Evolutionary conservation across 2,113 vertebrate species (phyloP), one percentile per base, ranked within the genome.

Genomic region (Sceloporus tristichus): DNA sequence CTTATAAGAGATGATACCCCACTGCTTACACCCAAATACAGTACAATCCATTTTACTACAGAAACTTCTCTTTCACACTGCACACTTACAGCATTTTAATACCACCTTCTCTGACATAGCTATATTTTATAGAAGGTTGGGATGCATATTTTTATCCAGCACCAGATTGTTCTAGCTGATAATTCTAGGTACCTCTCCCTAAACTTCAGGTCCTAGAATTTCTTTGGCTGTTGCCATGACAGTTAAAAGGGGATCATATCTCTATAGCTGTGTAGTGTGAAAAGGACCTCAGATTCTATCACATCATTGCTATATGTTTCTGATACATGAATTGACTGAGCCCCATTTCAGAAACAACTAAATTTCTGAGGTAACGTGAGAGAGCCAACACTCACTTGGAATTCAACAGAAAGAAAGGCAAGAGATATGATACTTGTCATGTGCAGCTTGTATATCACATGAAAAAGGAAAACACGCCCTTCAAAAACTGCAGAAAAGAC

Each of bases 361-460:
- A 73, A 27, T 59, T 19, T 21, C 14, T 40, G 27, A 34, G 29
- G 19, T 54, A 48, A 2, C 73, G 48, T 14, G 13, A 59, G 56
- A 73, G 10, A 81, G 34, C 23, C 48, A 71, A 38, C 54, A 29
- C 21, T 23, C 53, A 65, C 27, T 62, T 2, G 34, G 29, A 54
- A 75, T 16, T 38, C 65, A 75, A 23, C 16, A 73, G 21, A 88
- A 4, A 21, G 38, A 85, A 40, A 0, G 0, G 87, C 86, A 68
- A 85, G 21, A 89, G 76, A 10, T 4, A 19, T 82, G 7, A 0
- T 42, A 56, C 88, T 88, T 84, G 84, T 88, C 29, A 9, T 25
- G 10, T 86, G 78, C 86, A 91, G 9, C 40, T 48, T 74, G 29
- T 11, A 93, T 91, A 89, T 77, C 66, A 85, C 56, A 87, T 40